Base-by-base conservation (phyloP, 2,113 vertebrate genomes). In the Phyllostomus hastatus region DNA sequence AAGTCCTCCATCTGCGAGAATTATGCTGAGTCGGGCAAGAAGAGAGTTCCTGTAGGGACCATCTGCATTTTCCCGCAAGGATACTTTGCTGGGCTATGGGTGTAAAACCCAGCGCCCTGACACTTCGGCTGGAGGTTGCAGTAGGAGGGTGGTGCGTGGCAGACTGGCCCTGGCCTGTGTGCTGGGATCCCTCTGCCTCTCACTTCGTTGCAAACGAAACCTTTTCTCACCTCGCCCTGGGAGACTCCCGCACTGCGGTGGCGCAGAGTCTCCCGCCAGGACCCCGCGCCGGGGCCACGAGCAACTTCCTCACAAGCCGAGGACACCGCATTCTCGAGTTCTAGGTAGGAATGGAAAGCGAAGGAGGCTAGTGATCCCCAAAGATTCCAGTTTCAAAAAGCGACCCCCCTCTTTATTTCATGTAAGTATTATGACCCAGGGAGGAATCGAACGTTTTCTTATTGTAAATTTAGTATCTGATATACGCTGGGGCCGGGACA, bases 121-220 rank as follows among this genome's bases (percentile, higher is more conserved):
- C 10, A 0, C 43, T 22, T 19, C 3, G 4, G 0, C 31, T 10
- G 0, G 10, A 72, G 33, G n/a, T 33, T 43, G 35, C 4, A 0
- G 52, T 5, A 16, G 43, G 6, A 35, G 54, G 35, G 2, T 0
- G 52, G 31, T 11, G 35, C 22, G 6, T 1, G 46, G 59, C 20
- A 20, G 33, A 35, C 20, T 0, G 3, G 16, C 48, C 3, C 69
- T 12, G 52, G 31, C n/a, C 15, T 0, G 5, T 43, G n/a, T 11
- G 15, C 43, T 31, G 33, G 24, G 64, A n/a, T 4, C 38, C 43
- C 86, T 33, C 12, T 22, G 48, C 38, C 72, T 78, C 81, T 84
- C 1, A 0, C 14, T 90, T 93, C 76, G 14, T 96, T 70, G 59
- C 26, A 91, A 89, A 78, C 3, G 46, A 94, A 97, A 95, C 41